Evolutionary conservation across 1,140 invertebrate species (phyloP).

Genomic region (Micrasema minimum): DNA sequence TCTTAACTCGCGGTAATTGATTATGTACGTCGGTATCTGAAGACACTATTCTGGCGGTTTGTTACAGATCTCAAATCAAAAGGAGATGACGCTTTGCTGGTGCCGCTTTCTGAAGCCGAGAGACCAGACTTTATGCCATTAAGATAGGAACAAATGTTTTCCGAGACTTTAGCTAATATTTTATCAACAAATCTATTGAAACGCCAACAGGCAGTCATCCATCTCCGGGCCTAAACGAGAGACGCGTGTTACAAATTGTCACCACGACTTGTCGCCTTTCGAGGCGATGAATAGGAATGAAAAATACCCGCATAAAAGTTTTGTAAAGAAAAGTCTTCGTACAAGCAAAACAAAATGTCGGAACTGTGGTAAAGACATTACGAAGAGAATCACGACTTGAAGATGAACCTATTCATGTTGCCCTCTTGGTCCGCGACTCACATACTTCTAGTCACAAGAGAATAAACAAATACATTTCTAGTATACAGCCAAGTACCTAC

Average conservation of each 20-base stretch:
- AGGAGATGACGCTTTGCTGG: background rate
- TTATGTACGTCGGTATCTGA: no score
- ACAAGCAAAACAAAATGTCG: slow-evolving; percentile 42
- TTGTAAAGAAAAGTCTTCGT: slow-evolving; percentile 39
- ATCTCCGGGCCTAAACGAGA: slow-evolving; percentile 22
- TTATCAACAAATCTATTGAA: slow-evolving; percentile 51
- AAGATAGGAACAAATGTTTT: slow-evolving; percentile 47
- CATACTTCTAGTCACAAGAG: background rate
- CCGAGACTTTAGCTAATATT: slow-evolving; percentile 48
- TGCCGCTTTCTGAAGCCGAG: slow-evolving; percentile 1
- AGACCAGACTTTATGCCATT: slow-evolving; percentile 15
- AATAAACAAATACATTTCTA: background rate
- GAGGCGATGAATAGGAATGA: slow-evolving; percentile 26
- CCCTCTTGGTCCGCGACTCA: no score
- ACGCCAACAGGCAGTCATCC: slow-evolving; percentile 35
- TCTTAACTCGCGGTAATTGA: no score
- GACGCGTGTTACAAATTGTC: slow-evolving; percentile 44
- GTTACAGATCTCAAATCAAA: no score
- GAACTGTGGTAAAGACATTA: slow-evolving; percentile 14
- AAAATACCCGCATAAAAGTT: slow-evolving; percentile 34
- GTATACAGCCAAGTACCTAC: no score
- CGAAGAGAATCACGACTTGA: slow-evolving; percentile 13
- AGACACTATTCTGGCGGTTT: no score
- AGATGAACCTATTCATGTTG: slow-evolving; percentile 2
- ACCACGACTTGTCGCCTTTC: slow-evolving; percentile 35